phyloP scores from a whole-genome alignment of 2,888 invertebrate genomes.

The Altica lythri region DNA sequence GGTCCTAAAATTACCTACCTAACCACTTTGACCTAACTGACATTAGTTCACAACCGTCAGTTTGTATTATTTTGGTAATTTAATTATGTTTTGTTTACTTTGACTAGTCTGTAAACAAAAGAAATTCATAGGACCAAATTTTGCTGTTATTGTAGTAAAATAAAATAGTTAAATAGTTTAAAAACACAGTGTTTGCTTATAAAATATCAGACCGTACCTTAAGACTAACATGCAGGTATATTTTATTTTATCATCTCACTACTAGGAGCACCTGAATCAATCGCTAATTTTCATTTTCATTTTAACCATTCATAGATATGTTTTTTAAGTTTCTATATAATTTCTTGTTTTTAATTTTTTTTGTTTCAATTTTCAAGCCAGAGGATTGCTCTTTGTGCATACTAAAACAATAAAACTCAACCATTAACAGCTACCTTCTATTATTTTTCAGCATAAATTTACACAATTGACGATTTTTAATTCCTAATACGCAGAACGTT shows the following conservation, averaged over 20 bases:
- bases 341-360: conserved; percentile 36
- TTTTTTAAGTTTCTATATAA: conserved; percentile 38
- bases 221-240: conserved; percentile 41
- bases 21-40: no score
- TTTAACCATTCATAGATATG: conserved; percentile 38
- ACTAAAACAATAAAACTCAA: conserved; percentile 32
- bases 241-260: conserved; percentile 30
- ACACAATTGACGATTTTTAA: neutral
- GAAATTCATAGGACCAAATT: no score
- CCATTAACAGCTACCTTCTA: conserved; percentile 29
- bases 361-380: conserved; percentile 50
- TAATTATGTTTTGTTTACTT: no score
- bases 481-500: neutral
- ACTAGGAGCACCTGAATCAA: conserved; percentile 46
- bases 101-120: no score
- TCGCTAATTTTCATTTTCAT: conserved; percentile 39
- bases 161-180: neutral
- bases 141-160: no score
- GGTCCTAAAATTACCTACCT: no score
- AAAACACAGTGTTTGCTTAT: neutral
- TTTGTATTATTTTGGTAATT: no score
- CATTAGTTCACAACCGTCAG: no score
- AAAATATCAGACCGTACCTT: no score
- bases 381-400: conserved; percentile 55
- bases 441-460: conserved; percentile 30